Evolutionary conservation across 2,888 invertebrate genomes (phyloP).

Genomic region (Thereva nobilitata): DNA sequence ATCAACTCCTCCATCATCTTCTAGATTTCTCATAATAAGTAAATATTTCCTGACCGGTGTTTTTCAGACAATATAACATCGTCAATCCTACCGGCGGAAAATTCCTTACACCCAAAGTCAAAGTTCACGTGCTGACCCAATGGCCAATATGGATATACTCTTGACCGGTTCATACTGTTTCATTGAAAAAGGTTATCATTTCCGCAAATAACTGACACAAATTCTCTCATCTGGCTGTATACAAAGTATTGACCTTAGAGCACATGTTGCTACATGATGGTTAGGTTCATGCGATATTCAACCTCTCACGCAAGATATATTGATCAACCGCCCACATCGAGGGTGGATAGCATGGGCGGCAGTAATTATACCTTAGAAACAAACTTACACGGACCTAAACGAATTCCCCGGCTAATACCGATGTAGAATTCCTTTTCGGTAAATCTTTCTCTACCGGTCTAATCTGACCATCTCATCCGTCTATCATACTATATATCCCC

Average conservation of each 20-base stretch:
- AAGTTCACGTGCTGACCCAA: conserved; percentile 12
- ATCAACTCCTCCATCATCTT: too few species aligned
- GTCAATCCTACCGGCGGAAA: too few species aligned
- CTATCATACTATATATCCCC: background rate
- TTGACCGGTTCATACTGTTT: conserved; percentile 24
- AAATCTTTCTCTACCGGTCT: background rate
- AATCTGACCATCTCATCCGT: background rate
- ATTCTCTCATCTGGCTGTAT: background rate
- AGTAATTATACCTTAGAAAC: conserved; percentile 40
- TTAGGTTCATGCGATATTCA: conserved; percentile 13
- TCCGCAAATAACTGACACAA: conserved; percentile 11
- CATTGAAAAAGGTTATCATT: conserved; percentile 17
- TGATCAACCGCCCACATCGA: conserved; percentile 41
- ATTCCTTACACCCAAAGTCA: background rate
- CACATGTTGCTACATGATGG: conserved; percentile 8
- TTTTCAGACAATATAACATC: too few species aligned
- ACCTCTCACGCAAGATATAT: conserved; percentile 41
- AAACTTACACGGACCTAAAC: conserved; percentile 29
- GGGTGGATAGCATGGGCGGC: conserved; percentile 41
- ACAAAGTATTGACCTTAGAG: conserved; percentile 21
- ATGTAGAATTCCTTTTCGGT: conserved; percentile 24
- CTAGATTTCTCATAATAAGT: too few species aligned
- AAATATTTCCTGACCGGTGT: too few species aligned
- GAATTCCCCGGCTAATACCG: conserved; percentile 33
- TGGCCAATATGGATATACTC: background rate